Evolutionary conservation across 2,797 vertebrate genomes (phyloP).

Genomic region (Glossophaga mutica): DNA sequence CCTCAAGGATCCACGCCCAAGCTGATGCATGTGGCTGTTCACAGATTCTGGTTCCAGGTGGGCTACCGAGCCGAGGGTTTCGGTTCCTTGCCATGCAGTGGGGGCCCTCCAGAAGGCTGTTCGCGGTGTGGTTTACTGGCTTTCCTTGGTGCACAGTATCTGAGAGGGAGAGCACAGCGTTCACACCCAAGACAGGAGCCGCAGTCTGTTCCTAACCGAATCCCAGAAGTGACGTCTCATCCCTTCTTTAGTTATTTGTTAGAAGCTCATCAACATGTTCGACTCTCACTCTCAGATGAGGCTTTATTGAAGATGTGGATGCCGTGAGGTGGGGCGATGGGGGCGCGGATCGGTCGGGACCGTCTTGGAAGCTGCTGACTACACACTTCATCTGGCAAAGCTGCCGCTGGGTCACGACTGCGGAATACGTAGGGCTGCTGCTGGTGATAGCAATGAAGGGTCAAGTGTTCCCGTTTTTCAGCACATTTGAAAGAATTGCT

Average conservation of each 20-base stretch:
- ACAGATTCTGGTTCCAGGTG: neutral
- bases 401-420: neutral
- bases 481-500: neutral
- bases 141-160: neutral
- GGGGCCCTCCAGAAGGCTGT: neutral
- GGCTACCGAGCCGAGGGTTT: neutral
- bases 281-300: neutral
- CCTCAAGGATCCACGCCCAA: neutral
- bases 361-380: neutral
- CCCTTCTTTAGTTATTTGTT: neutral
- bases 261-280: neutral
- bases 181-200: neutral
- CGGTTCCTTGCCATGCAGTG: neutral
- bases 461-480: neutral
- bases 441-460: neutral
- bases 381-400: neutral
- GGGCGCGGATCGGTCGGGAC: neutral
- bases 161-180: neutral
- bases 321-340: no score
- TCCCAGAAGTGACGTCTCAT: neutral
- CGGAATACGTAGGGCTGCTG: neutral
- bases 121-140: neutral
- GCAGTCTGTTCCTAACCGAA: neutral
- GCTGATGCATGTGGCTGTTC: neutral
- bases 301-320: neutral